A percentile compares a stretch with the other conserved stretches of the same genome.
Conservation (phyloP, 2,888 invertebrate species). For the Minunthozetes semirufus region DNA sequence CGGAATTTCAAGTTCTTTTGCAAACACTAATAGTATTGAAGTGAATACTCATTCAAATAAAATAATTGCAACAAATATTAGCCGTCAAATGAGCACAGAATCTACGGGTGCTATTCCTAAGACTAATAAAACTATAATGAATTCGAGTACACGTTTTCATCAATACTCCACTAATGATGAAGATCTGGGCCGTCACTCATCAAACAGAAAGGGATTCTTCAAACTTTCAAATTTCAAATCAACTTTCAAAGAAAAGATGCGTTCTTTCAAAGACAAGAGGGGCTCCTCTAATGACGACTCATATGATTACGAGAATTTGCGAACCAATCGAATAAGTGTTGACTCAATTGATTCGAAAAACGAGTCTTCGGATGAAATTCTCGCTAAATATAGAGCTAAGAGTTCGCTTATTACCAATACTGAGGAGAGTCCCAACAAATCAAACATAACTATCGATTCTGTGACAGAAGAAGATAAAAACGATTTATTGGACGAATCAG, state of each 20-base stretch:
- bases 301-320: background rate
- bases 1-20: conserved; percentile 55
- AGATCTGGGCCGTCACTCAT: conserved; percentile 49
- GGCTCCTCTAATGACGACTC: background rate
- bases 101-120: conserved; percentile 71
- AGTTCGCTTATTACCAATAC: conserved; percentile 45
- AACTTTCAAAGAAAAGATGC: conserved; percentile 52
- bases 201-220: conserved; percentile 61
- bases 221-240: conserved; percentile 59
- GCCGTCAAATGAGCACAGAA: conserved; percentile 30
- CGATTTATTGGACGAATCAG: conserved; percentile 33
- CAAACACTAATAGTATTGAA: conserved; percentile 37
- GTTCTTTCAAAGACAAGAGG: conserved; percentile 35
- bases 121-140: conserved; percentile 64
- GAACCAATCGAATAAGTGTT: background rate
- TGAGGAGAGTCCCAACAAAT: conserved; percentile 37
- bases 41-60: conserved; percentile 23
- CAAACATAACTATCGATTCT: background rate
- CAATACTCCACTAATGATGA: conserved; percentile 38
- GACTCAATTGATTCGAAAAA: background rate
- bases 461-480: background rate
- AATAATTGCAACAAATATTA: conserved; percentile 4
- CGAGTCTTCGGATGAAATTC: conserved; percentile 67
- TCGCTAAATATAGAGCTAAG: conserved; percentile 75
- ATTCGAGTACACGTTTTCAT: conserved; percentile 54